Percentiles rank a stretch among this genome's conserved stretches.
Evolutionary conservation across 2,888 invertebrate genomes (phyloP).

Genomic region (Crocallis elinguaria): DNA sequence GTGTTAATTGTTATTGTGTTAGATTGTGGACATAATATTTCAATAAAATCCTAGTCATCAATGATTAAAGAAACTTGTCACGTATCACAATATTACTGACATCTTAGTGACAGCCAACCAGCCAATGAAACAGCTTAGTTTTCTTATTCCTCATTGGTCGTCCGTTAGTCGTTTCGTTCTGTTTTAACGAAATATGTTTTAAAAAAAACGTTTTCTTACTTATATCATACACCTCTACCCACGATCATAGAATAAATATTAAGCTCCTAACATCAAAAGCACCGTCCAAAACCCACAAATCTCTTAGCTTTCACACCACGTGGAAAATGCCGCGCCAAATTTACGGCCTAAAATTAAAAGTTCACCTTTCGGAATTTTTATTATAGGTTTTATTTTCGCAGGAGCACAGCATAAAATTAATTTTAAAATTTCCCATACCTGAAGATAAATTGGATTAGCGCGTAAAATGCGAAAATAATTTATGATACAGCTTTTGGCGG

Average conservation of each 20-base stretch:
- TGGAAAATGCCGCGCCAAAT: constrained; percentile 19
- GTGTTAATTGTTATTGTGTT: too few relatives aligned
- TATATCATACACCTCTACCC: too few relatives aligned
- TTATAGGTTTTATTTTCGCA: constrained; percentile 16
- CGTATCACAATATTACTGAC: too few relatives aligned
- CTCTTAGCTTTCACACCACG: constrained; percentile 11
- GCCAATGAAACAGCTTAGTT: too few relatives aligned
- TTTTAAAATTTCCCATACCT: constrained; percentile 12
- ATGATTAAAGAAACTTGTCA: too few relatives aligned
- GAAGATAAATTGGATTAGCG: constrained; percentile 11
- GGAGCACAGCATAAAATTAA: constrained; percentile 4
- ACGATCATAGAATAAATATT: not conserved
- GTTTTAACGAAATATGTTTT: too few relatives aligned
- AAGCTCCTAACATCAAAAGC: not conserved
- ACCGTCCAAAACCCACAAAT: constrained; percentile 24
- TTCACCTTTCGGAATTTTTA: constrained; percentile 22
- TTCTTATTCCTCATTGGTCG: too few relatives aligned
- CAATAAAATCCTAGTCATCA: too few relatives aligned
- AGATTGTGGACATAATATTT: too few relatives aligned
- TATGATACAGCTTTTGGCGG: constrained; percentile 3
- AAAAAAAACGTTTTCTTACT: too few relatives aligned
- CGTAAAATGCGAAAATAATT: constrained; percentile 12
- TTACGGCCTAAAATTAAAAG: constrained; percentile 32
- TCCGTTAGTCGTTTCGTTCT: too few relatives aligned
- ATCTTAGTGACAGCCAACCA: too few relatives aligned